These are phyloP conservation scores for Oasisia sp. DNA, from an alignment of 2,888 invertebrate genomes.

Conservation along the genomic window DNA sequence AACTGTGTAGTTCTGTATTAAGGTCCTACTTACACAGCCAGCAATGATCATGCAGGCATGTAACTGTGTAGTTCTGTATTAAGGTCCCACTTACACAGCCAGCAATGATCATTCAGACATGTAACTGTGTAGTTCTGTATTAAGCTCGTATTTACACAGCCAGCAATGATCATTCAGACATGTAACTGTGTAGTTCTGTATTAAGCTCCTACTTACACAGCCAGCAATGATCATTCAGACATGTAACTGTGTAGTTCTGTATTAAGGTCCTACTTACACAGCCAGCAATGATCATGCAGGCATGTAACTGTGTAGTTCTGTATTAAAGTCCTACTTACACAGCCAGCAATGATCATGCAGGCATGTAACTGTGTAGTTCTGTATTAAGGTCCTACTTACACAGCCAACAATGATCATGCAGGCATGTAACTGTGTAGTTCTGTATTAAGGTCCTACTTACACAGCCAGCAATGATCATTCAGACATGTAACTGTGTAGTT, in stretches of 20 bases:
- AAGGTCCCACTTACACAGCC: conserved; percentile 66
- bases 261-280: conserved; percentile 62
- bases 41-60: conserved; percentile 97
- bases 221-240: not conserved
- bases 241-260: not conserved
- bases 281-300: conserved; percentile 93
- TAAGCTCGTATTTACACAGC: conserved; percentile 68
- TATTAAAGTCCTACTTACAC: conserved; percentile 66
- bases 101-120: conserved; percentile 97
- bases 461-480: conserved; percentile 89
- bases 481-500: conserved; percentile 89
- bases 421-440: conserved; percentile 27
- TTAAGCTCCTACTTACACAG: not conserved
- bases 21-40: conserved; percentile 62
- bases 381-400: not conserved
- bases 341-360: conserved; percentile 91
- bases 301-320: conserved; percentile 84
- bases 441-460: conserved; percentile 66
- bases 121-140: conserved; percentile 96
- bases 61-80: conserved; percentile 76
- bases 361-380: conserved; percentile 86
- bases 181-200: not conserved
- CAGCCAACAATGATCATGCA: not conserved
- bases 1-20: not conserved
- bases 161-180: not conserved